Conservation (phyloP, 2,888 invertebrate genomes). For the Galeruca laticollis region DNA sequence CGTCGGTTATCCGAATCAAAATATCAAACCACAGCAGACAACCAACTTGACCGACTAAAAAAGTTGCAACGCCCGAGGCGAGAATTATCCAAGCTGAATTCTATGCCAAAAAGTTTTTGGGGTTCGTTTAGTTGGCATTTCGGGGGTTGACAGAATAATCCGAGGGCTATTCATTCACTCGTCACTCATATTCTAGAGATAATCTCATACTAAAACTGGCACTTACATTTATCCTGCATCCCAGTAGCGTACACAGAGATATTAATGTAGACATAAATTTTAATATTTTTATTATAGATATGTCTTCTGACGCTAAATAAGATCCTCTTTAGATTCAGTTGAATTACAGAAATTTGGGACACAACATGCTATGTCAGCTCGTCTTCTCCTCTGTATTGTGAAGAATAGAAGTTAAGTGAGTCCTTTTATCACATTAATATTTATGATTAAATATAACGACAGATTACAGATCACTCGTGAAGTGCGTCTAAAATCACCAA, state of each 20-base stretch:
- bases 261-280: background rate
- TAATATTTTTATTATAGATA: no score
- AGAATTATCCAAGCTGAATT: slow-evolving; percentile 40
- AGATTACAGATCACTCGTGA: no score
- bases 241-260: background rate
- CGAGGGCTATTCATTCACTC: slow-evolving; percentile 49
- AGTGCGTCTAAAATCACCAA: no score
- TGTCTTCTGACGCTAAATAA: no score
- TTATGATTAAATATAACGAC: no score
- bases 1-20: slow-evolving; percentile 50
- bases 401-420: no score
- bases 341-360: no score
- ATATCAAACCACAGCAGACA: slow-evolving; percentile 49
- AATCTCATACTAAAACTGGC: slow-evolving; percentile 56
- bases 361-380: no score
- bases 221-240: slow-evolving; percentile 43
- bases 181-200: slow-evolving; percentile 54
- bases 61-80: slow-evolving; percentile 52
- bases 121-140: slow-evolving; percentile 12
- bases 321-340: no score
- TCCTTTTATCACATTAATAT: no score
- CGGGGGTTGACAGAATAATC: slow-evolving; percentile 47
- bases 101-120: slow-evolving; percentile 24
- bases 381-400: no score
- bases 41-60: slow-evolving; percentile 44